Evolutionary conservation across 1,140 invertebrate species (phyloP), one percentile per base, ranked within the genome.

Genomic region (Mizuhopecten yessoensis): DNA sequence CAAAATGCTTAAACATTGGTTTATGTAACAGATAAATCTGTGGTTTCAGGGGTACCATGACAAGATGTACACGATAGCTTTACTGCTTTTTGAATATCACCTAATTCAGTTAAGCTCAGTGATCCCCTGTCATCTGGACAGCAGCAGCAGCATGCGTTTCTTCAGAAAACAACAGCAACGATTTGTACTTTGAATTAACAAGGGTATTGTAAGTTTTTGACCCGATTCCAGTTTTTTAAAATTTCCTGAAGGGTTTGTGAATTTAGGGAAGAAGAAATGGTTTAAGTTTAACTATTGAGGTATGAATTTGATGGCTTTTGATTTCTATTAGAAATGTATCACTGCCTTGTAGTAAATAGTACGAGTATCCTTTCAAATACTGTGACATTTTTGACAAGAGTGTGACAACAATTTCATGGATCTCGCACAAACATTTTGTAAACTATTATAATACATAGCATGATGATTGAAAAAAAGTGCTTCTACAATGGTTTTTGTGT

Each of bases 141-240:
- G 5, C 17, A 5, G 0, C 29, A 75, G 5, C 17, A 5, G 0
- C 57, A 75, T 75, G 57, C 9, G 1, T 75, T 75, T n/a, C 20
- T 23, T 75, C n/a, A 29, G 57, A 75, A 75, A 29, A 75, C 57
- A 75, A 29, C 57, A 29, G 23, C 5, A 13, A 75, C 23, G 7
- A n/a, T 75, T 75, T 75, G 57, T 29, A 75, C 57, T 75, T 75
- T 75, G 57, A 75, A 75, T 75, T 75, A 17, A n/a, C 57, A 75
- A 29, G 57, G 57, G 57, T 29, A 29, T 75, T 75, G 57, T 75
- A 17, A n/a, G 57, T 75, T 45, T 17, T 45, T 75, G 57, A n/a
- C 11, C 57, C 11, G 57, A 75, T 75, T 75, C 57, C 57, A 75
- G 29, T 13, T 75, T n/a, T 75, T 5, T 5, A 9, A n/a, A 29